Evolutionary conservation across 2,113 vertebrate genomes (phyloP).

Genomic region (Megaleporinus macrocephalus): DNA sequence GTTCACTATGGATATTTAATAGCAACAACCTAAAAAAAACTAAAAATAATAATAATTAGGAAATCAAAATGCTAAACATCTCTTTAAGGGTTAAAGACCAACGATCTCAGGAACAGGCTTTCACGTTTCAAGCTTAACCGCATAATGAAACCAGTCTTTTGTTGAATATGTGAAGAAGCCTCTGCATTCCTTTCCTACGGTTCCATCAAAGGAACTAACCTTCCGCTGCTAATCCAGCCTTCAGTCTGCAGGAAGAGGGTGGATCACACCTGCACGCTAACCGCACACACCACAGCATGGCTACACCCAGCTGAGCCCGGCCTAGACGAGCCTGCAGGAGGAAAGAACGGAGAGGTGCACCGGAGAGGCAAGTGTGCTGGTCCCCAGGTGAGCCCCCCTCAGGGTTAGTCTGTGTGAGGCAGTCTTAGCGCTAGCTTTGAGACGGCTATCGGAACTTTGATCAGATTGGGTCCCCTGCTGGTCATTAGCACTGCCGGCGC

Average conservation of each 20-base stretch:
- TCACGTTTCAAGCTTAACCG: background rate
- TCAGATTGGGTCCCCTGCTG: constrained; percentile 40
- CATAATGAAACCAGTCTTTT: background rate
- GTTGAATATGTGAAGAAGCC: background rate
- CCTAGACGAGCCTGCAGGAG: constrained; percentile 19
- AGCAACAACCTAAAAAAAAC: too few relatives aligned
- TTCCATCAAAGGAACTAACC: constrained; percentile 1
- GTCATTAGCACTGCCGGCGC: constrained; percentile 29
- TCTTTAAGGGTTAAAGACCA: background rate
- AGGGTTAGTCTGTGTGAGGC: constrained; percentile 8
- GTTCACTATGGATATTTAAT: too few relatives aligned
- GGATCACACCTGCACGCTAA: constrained; percentile 26
- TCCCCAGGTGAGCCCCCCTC: constrained; percentile 33
- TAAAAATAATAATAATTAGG: too few relatives aligned
- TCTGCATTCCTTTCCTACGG: background rate
- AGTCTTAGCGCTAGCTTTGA: constrained; percentile 38
- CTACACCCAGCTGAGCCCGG: background rate
- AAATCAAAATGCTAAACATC: too few relatives aligned
- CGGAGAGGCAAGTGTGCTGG: background rate
- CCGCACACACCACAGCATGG: background rate
- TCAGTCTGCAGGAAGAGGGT: constrained; percentile 11
- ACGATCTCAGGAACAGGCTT: background rate
- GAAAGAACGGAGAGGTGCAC: background rate
- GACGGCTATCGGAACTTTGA: constrained; percentile 41
- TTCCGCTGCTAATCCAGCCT: constrained; percentile 36